A percentile compares a stretch with the other conserved stretches of the same genome.
These are phyloP conservation scores for Hozukius guyotensis DNA, from an alignment of 2,797 vertebrate genomes.

Conservation along the genomic window DNA sequence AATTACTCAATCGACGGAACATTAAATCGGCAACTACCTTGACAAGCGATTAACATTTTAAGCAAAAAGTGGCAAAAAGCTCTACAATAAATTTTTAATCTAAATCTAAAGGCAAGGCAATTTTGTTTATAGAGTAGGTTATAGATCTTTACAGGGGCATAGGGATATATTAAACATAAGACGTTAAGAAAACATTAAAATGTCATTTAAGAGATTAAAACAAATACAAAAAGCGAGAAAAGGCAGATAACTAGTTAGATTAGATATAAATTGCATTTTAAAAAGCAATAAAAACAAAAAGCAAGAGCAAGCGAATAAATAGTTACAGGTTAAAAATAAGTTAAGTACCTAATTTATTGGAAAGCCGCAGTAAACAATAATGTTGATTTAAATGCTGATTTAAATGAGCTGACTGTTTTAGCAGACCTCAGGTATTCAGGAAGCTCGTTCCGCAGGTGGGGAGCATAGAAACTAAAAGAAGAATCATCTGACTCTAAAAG, in stretches of 20 bases:
- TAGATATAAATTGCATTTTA: no score
- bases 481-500: not conserved
- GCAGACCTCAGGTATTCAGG: not conserved
- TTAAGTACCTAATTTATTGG: not conserved
- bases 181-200: not conserved
- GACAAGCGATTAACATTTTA: not conserved
- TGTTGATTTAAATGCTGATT: not conserved
- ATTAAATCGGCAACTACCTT: not conserved
- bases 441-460: no score
- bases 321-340: not conserved
- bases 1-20: not conserved
- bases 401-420: not conserved
- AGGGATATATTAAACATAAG: no score
- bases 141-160: no score
- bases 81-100: no score
- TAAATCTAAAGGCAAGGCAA: no score
- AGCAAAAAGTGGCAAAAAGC: no score
- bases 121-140: no score
- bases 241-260: no score
- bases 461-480: not conserved
- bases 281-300: not conserved
- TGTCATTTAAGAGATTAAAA: no score
- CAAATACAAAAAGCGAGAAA: no score
- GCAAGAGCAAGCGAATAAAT: not conserved
- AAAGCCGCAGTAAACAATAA: not conserved